Percentiles rank a stretch among this genome's conserved stretches.
phyloP scores from a whole-genome alignment of 2,113 vertebrate species.

The Manacus vitellinus region DNA sequence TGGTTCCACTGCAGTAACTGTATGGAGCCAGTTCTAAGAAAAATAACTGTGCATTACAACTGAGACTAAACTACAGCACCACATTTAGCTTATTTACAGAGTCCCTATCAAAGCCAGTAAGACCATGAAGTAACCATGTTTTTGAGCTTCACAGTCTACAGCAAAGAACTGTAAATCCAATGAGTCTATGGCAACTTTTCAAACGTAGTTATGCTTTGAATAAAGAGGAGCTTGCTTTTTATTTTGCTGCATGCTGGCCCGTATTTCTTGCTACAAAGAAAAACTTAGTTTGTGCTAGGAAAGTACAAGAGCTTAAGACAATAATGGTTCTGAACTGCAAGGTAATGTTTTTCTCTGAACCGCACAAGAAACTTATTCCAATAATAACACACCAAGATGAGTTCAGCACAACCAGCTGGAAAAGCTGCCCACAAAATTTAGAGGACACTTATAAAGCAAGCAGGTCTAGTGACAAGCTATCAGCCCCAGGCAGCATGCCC shows the following conservation, averaged over 20 bases:
- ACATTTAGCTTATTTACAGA: neutral
- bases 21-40: neutral
- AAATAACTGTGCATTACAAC: neutral
- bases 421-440: neutral
- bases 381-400: neutral
- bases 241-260: neutral
- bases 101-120: neutral
- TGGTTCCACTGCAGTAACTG: neutral
- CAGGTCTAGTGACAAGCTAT: neutral
- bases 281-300: neutral
- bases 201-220: neutral
- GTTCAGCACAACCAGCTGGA: neutral
- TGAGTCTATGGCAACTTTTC: neutral
- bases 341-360: neutral
- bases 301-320: neutral
- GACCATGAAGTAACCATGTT: accelerated
- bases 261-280: neutral
- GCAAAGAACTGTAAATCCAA: neutral
- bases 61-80: neutral
- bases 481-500: neutral
- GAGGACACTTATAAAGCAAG: neutral
- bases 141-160: neutral
- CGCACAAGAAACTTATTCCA: neutral
- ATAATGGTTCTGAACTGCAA: neutral
- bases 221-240: neutral